Percentiles rank a stretch among this genome's conserved stretches.
These are phyloP conservation scores for Agonopterix subpropinquella DNA, from an alignment of 2,888 invertebrate species.

Conservation along the genomic window DNA sequence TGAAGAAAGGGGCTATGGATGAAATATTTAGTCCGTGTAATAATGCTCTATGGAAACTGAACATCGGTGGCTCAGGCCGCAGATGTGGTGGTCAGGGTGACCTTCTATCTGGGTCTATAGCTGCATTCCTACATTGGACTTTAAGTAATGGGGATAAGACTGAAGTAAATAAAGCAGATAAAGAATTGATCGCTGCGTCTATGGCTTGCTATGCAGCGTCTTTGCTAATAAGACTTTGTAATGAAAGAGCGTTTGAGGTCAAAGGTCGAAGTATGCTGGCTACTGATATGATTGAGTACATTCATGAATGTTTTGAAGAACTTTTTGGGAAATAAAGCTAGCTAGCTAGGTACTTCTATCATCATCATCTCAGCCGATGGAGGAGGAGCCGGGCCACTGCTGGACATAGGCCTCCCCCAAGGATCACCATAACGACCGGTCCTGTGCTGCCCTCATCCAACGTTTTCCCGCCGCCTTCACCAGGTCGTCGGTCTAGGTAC, in stretches of 20 bases:
- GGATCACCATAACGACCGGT: too few relatives aligned
- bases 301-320: constrained; percentile 82
- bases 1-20: constrained; percentile 87
- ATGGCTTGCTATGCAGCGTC: constrained; percentile 90
- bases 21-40: constrained; percentile 75
- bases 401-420: too few relatives aligned
- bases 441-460: too few relatives aligned
- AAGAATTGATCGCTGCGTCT: constrained; percentile 73
- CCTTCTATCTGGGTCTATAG: constrained; percentile 89
- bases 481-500: too few relatives aligned
- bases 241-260: constrained; percentile 84
- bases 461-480: too few relatives aligned
- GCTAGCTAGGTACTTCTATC: neutral
- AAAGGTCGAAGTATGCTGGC: constrained; percentile 90
- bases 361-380: too few relatives aligned
- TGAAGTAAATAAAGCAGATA: constrained; percentile 31
- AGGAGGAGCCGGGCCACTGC: too few relatives aligned
- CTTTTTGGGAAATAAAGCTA: constrained; percentile 40
- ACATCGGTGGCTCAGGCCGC: constrained; percentile 87
- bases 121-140: constrained; percentile 91
- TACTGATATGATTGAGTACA: constrained; percentile 89
- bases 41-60: constrained; percentile 68
- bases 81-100: constrained; percentile 99
- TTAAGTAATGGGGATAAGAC: constrained; percentile 42
- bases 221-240: constrained; percentile 86